Conservation (phyloP, 2,113 vertebrate species). For the Axis porcinus region DNA sequence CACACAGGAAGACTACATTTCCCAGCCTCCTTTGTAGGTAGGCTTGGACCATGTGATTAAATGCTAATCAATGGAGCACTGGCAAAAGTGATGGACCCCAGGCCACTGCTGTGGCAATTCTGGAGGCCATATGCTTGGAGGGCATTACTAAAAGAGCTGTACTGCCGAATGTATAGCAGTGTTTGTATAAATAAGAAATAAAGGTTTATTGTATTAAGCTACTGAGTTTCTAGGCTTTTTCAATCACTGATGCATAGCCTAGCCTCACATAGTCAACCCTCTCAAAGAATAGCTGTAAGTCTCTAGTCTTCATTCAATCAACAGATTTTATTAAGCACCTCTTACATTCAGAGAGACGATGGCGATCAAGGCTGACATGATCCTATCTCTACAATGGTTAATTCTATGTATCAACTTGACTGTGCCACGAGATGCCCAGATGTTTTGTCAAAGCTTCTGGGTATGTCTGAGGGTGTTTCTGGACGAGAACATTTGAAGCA, state of each 20-base stretch:
- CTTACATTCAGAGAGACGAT: neutral
- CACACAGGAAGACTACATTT: neutral
- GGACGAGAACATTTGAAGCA: neutral
- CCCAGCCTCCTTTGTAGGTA: neutral
- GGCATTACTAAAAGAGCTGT: neutral
- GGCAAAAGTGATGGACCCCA: neutral
- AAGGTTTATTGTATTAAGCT: neutral
- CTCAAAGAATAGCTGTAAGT: neutral
- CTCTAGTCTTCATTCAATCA: neutral
- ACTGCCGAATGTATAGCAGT: neutral
- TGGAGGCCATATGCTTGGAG: neutral
- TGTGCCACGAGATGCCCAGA: neutral
- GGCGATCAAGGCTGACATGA: neutral
- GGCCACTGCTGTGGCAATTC: neutral
- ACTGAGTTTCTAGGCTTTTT: neutral
- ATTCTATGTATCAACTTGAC: neutral
- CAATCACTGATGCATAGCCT: neutral
- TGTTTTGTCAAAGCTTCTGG: neutral
- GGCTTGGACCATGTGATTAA: neutral
- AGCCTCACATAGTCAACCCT: neutral
- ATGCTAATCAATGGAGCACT: neutral
- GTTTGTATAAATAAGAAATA: neutral
- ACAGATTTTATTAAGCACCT: neutral
- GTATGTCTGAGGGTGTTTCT: neutral
- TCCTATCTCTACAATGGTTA: neutral